Conservation (phyloP, 2,113 vertebrate species). For the Polyodon spathula region DNA sequence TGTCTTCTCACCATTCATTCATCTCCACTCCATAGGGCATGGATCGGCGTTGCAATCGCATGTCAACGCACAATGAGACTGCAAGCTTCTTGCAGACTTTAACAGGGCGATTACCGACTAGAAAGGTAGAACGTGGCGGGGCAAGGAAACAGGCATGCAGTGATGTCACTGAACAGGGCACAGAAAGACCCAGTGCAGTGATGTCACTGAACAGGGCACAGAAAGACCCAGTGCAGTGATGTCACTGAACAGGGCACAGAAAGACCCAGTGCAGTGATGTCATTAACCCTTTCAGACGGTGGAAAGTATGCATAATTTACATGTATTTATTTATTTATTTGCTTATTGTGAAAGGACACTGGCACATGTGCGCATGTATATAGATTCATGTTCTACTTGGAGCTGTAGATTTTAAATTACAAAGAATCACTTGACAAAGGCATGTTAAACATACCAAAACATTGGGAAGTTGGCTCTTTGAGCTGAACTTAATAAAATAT, state of each 20-base stretch:
- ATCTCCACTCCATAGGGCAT: conserved; percentile 91
- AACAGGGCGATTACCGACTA: conserved; percentile 98
- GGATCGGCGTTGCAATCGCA: conserved; percentile 99
- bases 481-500: no score
- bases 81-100: conserved; percentile 99
- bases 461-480: no score
- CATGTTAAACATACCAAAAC: no score
- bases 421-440: no score
- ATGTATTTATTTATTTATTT: conserved; percentile 23
- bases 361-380: conserved; percentile 18
- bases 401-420: not conserved
- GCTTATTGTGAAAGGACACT: conserved; percentile 33
- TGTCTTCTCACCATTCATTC: conserved; percentile 79
- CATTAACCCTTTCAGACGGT: no score
- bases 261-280: no score
- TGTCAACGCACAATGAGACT: conserved; percentile 99
- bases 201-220: no score
- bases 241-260: no score
- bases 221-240: no score
- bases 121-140: conserved; percentile 87
- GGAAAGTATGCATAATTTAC: not conserved
- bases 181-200: no score
- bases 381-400: not conserved
- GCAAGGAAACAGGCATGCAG: conserved; percentile 43
- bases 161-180: no score